These are phyloP conservation scores for Apotomis capreana DNA, from an alignment of 2,888 invertebrate species.

Conservation along the genomic window DNA sequence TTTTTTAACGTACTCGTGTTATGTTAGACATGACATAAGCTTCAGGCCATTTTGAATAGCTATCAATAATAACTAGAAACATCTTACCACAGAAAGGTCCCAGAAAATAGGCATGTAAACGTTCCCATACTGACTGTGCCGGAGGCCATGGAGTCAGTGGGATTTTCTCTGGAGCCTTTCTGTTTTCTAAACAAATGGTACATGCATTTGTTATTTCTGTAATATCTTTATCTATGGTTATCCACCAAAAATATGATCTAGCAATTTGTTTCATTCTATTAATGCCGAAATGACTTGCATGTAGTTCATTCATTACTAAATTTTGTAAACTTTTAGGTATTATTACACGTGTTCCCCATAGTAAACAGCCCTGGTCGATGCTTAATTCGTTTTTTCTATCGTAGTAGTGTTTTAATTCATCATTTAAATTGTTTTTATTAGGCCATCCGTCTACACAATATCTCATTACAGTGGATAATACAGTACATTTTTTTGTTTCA, in stretches of 20 bases:
- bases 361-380: conserved; percentile 38
- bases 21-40: conserved; percentile 17
- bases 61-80: conserved; percentile 3
- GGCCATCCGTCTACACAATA: conserved; percentile 44
- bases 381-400: conserved; percentile 18
- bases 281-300: conserved; percentile 41
- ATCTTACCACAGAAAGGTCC: conserved; percentile 8
- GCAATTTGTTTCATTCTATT: conserved; percentile 26
- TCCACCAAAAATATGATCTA: conserved; percentile 36
- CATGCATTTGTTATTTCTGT: conserved; percentile 22
- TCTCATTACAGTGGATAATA: conserved; percentile 34
- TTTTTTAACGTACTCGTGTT: conserved; percentile 1
- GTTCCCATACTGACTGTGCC: conserved; percentile 28
- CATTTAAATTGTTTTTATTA: conserved; percentile 4
- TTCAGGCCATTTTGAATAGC: conserved; percentile 18
- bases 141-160: conserved; percentile 17
- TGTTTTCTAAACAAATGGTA: conserved; percentile 16
- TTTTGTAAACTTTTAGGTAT: conserved; percentile 32
- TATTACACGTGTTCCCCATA: conserved; percentile 39
- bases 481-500: conserved; percentile 30
- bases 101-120: conserved; percentile 40
- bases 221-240: conserved; percentile 30
- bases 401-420: conserved; percentile 24
- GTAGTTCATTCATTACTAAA: conserved; percentile 34
- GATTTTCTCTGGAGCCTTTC: conserved; percentile 8